Conservation (phyloP, 2,888 invertebrate species). For the Chrysotoxum bicinctum region DNA sequence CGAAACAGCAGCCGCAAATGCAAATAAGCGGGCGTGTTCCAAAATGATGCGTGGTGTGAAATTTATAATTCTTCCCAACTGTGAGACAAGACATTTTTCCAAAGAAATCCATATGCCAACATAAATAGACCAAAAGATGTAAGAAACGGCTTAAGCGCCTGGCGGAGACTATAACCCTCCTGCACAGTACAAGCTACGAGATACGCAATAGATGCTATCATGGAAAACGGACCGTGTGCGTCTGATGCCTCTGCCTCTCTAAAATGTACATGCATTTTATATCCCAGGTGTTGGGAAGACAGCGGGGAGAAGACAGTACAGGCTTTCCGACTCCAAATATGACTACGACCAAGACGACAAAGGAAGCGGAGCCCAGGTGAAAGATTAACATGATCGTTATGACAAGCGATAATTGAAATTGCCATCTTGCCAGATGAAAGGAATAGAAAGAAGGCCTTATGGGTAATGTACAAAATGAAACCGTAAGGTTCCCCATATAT, state of each 20-base stretch:
- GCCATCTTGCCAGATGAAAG: slow-evolving; percentile 39
- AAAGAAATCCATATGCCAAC: slow-evolving; percentile 10
- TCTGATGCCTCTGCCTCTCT: not conserved
- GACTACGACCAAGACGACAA: not conserved
- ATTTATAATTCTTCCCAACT: slow-evolving; percentile 40
- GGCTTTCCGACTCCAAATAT: not conserved
- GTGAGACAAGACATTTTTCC: not conserved
- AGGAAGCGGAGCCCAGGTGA: slow-evolving; percentile 4
- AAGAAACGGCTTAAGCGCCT: slow-evolving; percentile 26
- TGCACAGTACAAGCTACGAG: not conserved
- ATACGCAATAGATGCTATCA: slow-evolving; percentile 15
- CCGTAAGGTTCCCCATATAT: slow-evolving; percentile 38
- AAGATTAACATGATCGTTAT: slow-evolving; percentile 70
- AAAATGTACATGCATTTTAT: slow-evolving; percentile 1
- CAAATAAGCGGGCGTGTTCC: slow-evolving; percentile 62
- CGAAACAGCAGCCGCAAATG: slow-evolving; percentile 61
- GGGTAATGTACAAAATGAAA: slow-evolving; percentile 25
- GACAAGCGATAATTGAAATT: slow-evolving; percentile 70
- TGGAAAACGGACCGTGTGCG: slow-evolving; percentile 5
- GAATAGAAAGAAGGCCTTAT: not conserved
- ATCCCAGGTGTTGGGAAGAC: not conserved
- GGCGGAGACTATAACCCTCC: not conserved
- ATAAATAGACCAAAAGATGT: slow-evolving; percentile 60
- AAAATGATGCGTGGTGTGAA: slow-evolving; percentile 49
- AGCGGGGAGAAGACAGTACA: not conserved